Base-by-base conservation (phyloP, 2,113 vertebrate species). In the Orycteropus afer region DNA sequence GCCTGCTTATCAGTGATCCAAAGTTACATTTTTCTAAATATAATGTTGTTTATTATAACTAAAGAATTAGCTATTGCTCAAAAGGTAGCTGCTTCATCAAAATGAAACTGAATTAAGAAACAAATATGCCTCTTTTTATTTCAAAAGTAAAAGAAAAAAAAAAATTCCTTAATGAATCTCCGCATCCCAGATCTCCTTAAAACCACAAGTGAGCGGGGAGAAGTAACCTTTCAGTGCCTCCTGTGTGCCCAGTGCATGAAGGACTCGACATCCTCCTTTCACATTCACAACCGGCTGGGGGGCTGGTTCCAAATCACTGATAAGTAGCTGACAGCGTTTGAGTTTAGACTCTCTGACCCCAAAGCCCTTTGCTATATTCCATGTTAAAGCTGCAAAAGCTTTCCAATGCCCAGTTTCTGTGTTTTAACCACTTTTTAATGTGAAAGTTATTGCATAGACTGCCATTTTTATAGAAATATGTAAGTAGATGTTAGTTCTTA, bases 91-190 rank as follows among this genome's bases (percentile, higher is more conserved):
- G 55, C 27, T 79, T 93, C 29, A 81, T 73, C 42, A 27, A 78
- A 74, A 27, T 79, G 32, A 57, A 82, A 88, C 42, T 71, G 71
- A 93, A 49, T 87, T 65, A 82, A 85, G 78, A 93, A 91, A 83
- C 49, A 40, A 69, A 63, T 47, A 45, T 2, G 15, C 61, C 65
- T 91, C n/a, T 20, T 73, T 91, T 87, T 49, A 71, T 86, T 95
- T 94, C 73, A 73, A 78, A 90, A 61, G 45, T 74, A 81, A 71
- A 81, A 42, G 14, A 83, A 74, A 67, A 90, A 57, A 20, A 37
- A 71, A 40, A 7, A 17, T 34, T 65, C 45, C 32, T 25, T 49
- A 61, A 14, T 45, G 34, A 65, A 89, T 32, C 25, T 34, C 29
- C 49, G 1, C 40, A n/a, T 71, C 61, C 79, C 80, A 89, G 29